Evolutionary conservation across 2,797 vertebrate species (phyloP), one percentile per base, ranked within the genome.

Genomic region (Gobionotothen gibberifrons): DNA sequence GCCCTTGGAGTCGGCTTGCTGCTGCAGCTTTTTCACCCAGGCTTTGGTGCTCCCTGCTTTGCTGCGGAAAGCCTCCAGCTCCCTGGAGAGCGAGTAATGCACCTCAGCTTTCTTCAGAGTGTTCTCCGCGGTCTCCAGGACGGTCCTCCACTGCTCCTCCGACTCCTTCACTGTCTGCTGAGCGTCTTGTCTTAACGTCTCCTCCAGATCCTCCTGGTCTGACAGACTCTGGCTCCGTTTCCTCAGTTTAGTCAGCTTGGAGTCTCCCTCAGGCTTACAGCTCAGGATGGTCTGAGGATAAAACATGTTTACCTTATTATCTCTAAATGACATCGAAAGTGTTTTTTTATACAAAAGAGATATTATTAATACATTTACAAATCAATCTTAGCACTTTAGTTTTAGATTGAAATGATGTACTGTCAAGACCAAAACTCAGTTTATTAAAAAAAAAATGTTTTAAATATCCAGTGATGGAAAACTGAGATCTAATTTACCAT

Each of bases 1-100:
- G 10, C 75, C 85, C 52, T 93, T 69, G 71, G 87, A 84, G 49
- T 84, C 74, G 14, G 95, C 80, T 39, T 88, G 90, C 5, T 92
- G 87, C 78, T 94, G 92, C 5, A 96, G 92, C 5, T 87, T 91
- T 69, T 80, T 75, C 22, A 96, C 86, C 93, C 95, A 97, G 49
- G 68, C 79, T 57, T 75, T 84, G 21, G 93, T 86, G 79, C 86
- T 91, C 8, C 75, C 87, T 2, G 79, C 89, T 32, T 95, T 90
- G 59, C 89, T 83, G 32, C 85, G 69, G 82, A 97, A 96, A 63
- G 19, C 76, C 5, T 94, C 91, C 61, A 87, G 84, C 77, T 96
- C 91, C 9, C 75, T 84, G 79, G 83, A 80, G 60, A 93, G 79
- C 0, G 77, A 87, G 66, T 93, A 90, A 43, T 87, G 87, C 36